Conservation (phyloP, 2,113 vertebrate species). For the Chaenocephalus aceratus region DNA sequence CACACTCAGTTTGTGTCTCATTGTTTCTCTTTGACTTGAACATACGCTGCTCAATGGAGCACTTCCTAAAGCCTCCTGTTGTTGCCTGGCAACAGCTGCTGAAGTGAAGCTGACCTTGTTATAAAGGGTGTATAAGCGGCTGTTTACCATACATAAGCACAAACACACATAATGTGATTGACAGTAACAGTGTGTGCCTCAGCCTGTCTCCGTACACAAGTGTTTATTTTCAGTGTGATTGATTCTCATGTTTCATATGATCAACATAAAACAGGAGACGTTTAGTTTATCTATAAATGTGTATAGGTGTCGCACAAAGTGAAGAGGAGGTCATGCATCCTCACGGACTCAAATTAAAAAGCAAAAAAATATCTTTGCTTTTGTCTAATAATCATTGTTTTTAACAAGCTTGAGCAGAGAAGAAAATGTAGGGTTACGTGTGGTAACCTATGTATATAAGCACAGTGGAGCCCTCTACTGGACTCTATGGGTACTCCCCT, state of each 20-base stretch:
- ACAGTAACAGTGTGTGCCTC: neutral
- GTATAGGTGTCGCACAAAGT: neutral
- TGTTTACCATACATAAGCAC: slow-evolving; percentile 47
- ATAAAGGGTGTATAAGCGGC: slow-evolving; percentile 49
- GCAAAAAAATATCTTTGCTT: slow-evolving; percentile 8
- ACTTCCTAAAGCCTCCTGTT: slow-evolving; percentile 56
- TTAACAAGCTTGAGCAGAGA: slow-evolving; percentile 42
- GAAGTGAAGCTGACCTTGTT: slow-evolving; percentile 80
- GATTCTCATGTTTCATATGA: neutral
- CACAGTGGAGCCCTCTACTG: too few species aligned
- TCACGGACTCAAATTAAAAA: slow-evolving; percentile 15
- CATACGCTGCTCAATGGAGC: slow-evolving; percentile 76
- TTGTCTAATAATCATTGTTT: slow-evolving; percentile 65
- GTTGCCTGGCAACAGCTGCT: slow-evolving; percentile 90
- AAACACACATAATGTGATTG: neutral
- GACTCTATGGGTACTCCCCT: too few species aligned
- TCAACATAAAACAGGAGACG: slow-evolving; percentile 5
- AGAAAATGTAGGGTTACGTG: neutral
- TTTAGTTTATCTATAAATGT: slow-evolving; percentile 15
- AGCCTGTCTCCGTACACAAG: neutral
- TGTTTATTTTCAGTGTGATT: slow-evolving; percentile 12
- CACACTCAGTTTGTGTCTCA: slow-evolving; percentile 13
- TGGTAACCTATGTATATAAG: too few species aligned
- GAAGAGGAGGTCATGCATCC: slow-evolving; percentile 30
- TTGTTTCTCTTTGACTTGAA: slow-evolving; percentile 57